Evolutionary conservation across 2,888 invertebrate genomes (phyloP), one percentile per base, ranked within the genome.

Genomic region (Microctonus aethiopoides): DNA sequence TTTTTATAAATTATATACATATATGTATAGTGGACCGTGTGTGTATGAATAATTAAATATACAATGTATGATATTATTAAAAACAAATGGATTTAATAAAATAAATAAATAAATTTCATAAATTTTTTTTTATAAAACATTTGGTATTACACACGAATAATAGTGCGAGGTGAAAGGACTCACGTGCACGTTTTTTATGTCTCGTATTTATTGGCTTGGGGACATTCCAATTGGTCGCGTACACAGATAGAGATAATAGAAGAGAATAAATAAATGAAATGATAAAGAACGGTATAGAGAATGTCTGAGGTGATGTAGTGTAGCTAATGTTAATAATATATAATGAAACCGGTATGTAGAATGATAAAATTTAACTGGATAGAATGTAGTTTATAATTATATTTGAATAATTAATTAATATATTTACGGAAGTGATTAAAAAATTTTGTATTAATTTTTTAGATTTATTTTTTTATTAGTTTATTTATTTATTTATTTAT

Each of bases 121-220:
- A n/a, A n/a, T n/a, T n/a, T 29, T 29, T 29, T 41, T 41, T 41
- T 7, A n/a, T 41, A 5, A 13, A 41, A 41, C 5, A 41, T 41
- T 3, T 6, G 41, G n/a, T 41, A 41, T 5, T 10, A 41, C 41
- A 41, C 2, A 41, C 41, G n/a, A 16, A n/a, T 16, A 4, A 46
- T 46, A 16, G 16, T 46, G 46, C 16, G 66, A 66, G 66, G 66
- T 66, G 66, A 66, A 66, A 66, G 66, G 66, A 66, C 66, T 66
- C 66, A 39, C 57, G 66, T 20, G 46, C 46, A 46, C 60, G 60
- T 60, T 64, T 51, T n/a, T n/a, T n/a, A 32, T 54, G 52, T 64
- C 62, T 63, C 63, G 52, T 51, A 52, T 16, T 46, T n/a, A 46
- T 46, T 46, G 46, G 16, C 16, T 46, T 5, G 5, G 16, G 46